Percentiles rank a stretch among this genome's conserved stretches.
Conservation (phyloP, 35 echinoderm and acorn worm genomes). For the Chiridota heheva region DNA sequence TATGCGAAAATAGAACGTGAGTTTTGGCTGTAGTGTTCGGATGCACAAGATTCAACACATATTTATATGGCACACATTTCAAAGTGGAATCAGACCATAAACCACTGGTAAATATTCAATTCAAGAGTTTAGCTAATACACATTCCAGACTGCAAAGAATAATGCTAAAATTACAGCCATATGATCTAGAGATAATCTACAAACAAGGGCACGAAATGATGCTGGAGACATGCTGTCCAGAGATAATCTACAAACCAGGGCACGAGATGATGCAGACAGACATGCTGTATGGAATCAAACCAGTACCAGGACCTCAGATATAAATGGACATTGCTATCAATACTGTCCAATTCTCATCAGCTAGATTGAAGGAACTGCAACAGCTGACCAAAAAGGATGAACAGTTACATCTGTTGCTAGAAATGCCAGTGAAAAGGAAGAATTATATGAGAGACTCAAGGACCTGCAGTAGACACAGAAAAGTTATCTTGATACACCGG, state of each 20-base stretch:
- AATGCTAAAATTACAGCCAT: slow-evolving; percentile 38
- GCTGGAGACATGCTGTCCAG: slow-evolving; percentile 48
- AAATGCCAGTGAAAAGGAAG: no score
- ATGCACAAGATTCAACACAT: slow-evolving; percentile 44
- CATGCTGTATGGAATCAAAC: slow-evolving; percentile 29
- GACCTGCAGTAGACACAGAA: no score
- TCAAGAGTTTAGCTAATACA: slow-evolving; percentile 29
- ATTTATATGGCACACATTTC: slow-evolving; percentile 40
- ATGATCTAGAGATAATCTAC: slow-evolving; percentile 21
- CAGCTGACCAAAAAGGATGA: no score
- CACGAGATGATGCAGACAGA: slow-evolving; percentile 45
- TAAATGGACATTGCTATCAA: slow-evolving; percentile 47
- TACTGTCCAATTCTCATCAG: slow-evolving; percentile 10
- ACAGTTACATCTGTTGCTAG: no score
- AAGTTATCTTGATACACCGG: no score
- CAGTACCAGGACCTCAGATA: slow-evolving; percentile 10
- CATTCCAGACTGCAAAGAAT: slow-evolving; percentile 47
- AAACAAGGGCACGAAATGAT: slow-evolving; percentile 37
- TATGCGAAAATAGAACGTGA: slow-evolving; percentile 33
- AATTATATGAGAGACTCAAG: no score
- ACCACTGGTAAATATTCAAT: slow-evolving; percentile 44
- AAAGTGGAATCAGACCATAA: no score
- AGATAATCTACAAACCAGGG: slow-evolving; percentile 28
- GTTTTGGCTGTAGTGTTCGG: slow-evolving; percentile 52
- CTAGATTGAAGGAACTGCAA: no score